Evolutionary conservation across 2,113 vertebrate genomes (phyloP).

Genomic region (Rhynchopsitta pachyrhyncha): DNA sequence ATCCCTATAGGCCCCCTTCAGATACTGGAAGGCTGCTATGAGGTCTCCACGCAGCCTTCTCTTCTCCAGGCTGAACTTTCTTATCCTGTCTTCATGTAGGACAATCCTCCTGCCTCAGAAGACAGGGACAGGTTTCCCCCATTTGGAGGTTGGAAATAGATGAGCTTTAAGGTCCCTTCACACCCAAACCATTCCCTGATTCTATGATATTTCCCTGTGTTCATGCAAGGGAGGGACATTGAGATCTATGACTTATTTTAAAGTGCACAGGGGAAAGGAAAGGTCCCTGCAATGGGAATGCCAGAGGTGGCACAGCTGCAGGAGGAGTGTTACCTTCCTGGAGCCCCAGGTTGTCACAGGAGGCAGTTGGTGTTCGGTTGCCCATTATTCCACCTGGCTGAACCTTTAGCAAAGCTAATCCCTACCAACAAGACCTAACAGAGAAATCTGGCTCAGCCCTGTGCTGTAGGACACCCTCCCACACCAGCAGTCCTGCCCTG

Average conservation of each 20-base stretch:
- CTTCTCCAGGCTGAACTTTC: background rate
- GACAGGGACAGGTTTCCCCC: background rate
- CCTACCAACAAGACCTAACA: background rate
- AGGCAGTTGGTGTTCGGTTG: background rate
- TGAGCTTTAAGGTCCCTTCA: background rate
- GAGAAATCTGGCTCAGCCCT: background rate
- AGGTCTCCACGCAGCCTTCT: background rate
- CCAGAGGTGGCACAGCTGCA: rapidly evolving
- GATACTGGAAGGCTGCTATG: background rate
- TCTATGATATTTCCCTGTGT: background rate
- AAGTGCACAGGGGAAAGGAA: background rate
- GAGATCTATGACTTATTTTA: background rate
- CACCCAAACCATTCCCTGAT: background rate
- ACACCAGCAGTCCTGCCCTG: background rate
- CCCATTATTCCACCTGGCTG: slow-evolving; percentile 13
- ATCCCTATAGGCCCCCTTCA: background rate
- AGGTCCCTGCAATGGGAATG: background rate
- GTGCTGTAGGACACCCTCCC: background rate
- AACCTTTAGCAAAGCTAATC: slow-evolving; percentile 13
- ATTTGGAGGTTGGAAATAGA: background rate
- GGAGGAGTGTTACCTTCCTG: background rate
- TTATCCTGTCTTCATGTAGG: background rate
- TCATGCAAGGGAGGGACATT: background rate
- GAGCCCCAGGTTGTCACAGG: background rate
- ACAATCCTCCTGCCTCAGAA: background rate